Base-by-base conservation (phyloP, 2,113 vertebrate genomes). In the Myotis lucifugus region DNA sequence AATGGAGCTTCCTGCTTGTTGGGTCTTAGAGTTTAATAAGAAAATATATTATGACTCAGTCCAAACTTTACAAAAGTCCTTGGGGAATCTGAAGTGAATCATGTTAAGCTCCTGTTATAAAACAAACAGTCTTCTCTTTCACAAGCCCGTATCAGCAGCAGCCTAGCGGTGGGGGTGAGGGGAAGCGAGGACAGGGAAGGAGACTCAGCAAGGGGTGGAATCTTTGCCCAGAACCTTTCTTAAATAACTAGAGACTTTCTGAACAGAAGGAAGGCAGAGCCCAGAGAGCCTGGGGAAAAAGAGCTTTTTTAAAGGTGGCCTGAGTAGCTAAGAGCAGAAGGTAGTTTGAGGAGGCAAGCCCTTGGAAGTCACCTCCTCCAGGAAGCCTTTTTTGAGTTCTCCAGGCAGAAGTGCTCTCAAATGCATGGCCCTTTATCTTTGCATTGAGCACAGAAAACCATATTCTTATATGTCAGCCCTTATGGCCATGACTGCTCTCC, bases 1-100 rank as follows among this genome's bases (percentile, higher is more conserved):
- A 97, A 94, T 97, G 96, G 74, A 87, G 67, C 83, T 94, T 96
- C 95, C 95, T 96, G 95, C 93, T 97, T 96, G 95, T 94, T 97
- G 95, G 95, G 92, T 97, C 95, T 96, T 85, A 82, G 94, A 95
- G 95, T 96, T 97, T 97, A 97, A 96, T 96, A 96, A 97, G 95
- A 97, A 97, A 96, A 96, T 93, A 96, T 88, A 96, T 97, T 97
- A 97, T 97, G 95, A 96, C 96, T 97, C 95, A 96, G 88, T 94
- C 92, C 82, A 97, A 96, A 97, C 97, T 95, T 97, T 92, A 92
- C 90, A 96, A 88, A 95, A 94, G 95, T 97, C 97, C 95, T 91
- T 96, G 88, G 97, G 97, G 97, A 97, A 93, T 92, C 56, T 93
- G 92, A 96, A 96, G 96, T 90, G 95, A 97, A 97, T 97, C 93